Base-by-base conservation (phyloP, 2,797 vertebrate species). In the Sebastes itinus region DNA sequence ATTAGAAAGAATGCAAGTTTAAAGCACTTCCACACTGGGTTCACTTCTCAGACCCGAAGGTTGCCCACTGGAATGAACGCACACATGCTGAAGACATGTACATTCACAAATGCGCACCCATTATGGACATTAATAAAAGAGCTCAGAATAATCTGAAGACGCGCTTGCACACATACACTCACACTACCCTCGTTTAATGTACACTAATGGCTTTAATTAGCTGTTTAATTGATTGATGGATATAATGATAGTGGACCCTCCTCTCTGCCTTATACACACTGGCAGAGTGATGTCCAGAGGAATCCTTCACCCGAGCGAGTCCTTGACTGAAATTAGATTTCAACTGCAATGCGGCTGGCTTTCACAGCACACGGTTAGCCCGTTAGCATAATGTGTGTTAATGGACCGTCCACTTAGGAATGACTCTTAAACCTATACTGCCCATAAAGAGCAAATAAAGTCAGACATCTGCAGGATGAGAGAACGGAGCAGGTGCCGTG, bases 321-420 rank as follows among this genome's bases (percentile, higher is more conserved):
- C 86, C 79, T 87, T 87, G 78, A 85, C 67, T 80, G 54, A 72
- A 90, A 83, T 80, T 77, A 80, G 79, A 66, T 84, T 88, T 81
- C 74, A 77, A 82, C 84, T 85, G 92, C 81, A 87, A 79, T 90
- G 87, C 87, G 75, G 78, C 84, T 83, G 62, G 23, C 60, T 79
- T 72, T 68, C 9, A 77, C 72, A 38, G 63, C 82, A 58, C 67
- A 56, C 20, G 49, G 67, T 77, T 78, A 80, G 74, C 75, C 64
- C 33, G 76, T 84, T 81, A 61, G 58, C 52, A 28, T 80, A 87
- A 89, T 72, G 64, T 61, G 67, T 78, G 66, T 87, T 91, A 89
- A 89, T 83, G 77, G 87, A 74, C 58, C 82, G 30, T 86, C 85
- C 69, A 65, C 49, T 86, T 58, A 72, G 62, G 59, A 84, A 42